A percentile compares a stretch with the other conserved stretches of the same genome.
These are phyloP conservation scores for Metridium senile DNA, from an alignment of 92 coral and sea anemone genomes.

Conservation along the genomic window DNA sequence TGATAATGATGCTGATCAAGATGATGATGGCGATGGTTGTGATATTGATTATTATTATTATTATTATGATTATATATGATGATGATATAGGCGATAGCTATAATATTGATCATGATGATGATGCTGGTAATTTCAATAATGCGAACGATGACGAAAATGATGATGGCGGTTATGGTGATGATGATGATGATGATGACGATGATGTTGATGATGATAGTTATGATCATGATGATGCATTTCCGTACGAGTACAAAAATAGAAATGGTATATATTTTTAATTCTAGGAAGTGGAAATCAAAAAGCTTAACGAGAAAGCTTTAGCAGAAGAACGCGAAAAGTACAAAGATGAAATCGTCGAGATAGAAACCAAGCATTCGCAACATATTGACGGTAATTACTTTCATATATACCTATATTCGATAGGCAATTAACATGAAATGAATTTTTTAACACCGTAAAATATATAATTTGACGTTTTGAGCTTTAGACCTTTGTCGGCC, in stretches of 20 bases:
- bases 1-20: background rate
- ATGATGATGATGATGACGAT: background rate
- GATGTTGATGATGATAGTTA: background rate
- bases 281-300: slow-evolving; percentile 66
- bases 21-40: background rate
- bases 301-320: slow-evolving; percentile 61
- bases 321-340: slow-evolving; percentile 69
- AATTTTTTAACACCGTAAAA: too few relatives aligned
- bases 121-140: too few relatives aligned
- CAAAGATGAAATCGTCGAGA: slow-evolving; percentile 79
- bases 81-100: background rate
- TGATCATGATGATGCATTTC: background rate
- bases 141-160: too few relatives aligned
- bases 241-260: background rate
- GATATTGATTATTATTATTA: background rate
- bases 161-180: background rate
- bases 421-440: too few relatives aligned
- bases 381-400: slow-evolving; percentile 80
- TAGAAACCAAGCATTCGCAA: slow-evolving; percentile 80
- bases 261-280: background rate
- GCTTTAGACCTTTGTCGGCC: too few relatives aligned
- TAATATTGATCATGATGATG: background rate
- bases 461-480: too few relatives aligned
- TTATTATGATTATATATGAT: background rate
- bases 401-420: too few relatives aligned